A percentile compares a stretch with the other conserved stretches of the same genome.
Evolutionary conservation across 2,113 vertebrate species (phyloP).

Genomic region (Seriola quinqueradiata): DNA sequence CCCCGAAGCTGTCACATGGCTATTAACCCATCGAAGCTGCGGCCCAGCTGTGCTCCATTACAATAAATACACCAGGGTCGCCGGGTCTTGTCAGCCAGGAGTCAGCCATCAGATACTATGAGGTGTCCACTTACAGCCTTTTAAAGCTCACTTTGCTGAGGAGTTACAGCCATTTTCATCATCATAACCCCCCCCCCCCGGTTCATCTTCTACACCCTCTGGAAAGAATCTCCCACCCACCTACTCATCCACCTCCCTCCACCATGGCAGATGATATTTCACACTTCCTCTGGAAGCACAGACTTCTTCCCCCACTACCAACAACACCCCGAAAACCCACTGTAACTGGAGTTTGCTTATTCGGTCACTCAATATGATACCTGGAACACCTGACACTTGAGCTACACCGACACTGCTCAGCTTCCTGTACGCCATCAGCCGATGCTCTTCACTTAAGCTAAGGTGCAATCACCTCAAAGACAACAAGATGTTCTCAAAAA

Average conservation of each 20-base stretch:
- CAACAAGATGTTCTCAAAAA: not conserved
- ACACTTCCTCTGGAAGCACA: slow-evolving; percentile 56
- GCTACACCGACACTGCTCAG: not conserved
- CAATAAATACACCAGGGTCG: slow-evolving; percentile 69
- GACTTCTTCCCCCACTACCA: slow-evolving; percentile 23
- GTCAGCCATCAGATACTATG: slow-evolving; percentile 58
- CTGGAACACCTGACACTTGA: slow-evolving; percentile 49
- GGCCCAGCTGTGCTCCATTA: slow-evolving; percentile 81
- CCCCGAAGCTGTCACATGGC: slow-evolving; percentile 70
- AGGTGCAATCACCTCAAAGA: not conserved
- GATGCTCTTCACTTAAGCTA: not conserved
- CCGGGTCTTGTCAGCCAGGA: slow-evolving; percentile 61
- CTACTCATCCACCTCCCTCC: slow-evolving; percentile 41
- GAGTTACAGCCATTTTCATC: slow-evolving; percentile 71
- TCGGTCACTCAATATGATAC: slow-evolving; percentile 40
- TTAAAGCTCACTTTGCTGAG: slow-evolving; percentile 70
- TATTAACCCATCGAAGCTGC: slow-evolving; percentile 73
- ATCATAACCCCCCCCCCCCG: slow-evolving; percentile 21
- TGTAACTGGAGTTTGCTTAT: slow-evolving; percentile 52
- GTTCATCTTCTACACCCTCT: slow-evolving; percentile 22
- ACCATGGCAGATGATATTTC: slow-evolving; percentile 73
- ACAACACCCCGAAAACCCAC: not conserved
- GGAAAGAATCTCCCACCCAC: slow-evolving; percentile 56
- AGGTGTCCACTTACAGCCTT: slow-evolving; percentile 76
- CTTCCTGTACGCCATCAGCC: slow-evolving; percentile 2